phyloP scores from a whole-genome alignment of 2,113 vertebrate species.

The Phasianus colchicus region DNA sequence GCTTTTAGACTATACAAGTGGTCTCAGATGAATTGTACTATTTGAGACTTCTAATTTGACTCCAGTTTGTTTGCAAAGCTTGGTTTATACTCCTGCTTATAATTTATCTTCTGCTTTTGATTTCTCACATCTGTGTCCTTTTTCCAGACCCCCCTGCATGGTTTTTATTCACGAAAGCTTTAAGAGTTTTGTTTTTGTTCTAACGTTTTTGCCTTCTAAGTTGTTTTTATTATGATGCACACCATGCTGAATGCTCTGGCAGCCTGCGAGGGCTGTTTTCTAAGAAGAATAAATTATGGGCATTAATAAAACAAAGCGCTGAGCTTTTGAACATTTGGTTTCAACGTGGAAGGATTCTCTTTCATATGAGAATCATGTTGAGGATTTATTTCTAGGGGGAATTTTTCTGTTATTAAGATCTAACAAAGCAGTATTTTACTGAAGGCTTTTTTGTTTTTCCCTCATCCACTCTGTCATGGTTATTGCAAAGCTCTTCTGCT shows the following conservation, averaged over 20 bases:
- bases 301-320: constrained; percentile 65
- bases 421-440: constrained; percentile 47
- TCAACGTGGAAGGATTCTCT: constrained; percentile 59
- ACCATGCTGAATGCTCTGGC: constrained; percentile 60
- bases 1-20: neutral
- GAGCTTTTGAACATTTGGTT: constrained; percentile 71
- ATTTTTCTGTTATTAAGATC: constrained; percentile 57
- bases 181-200: constrained; percentile 62
- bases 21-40: constrained; percentile 1
- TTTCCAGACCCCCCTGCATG: constrained; percentile 63
- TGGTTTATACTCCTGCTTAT: constrained; percentile 51
- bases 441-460: constrained; percentile 19
- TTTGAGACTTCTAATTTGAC: constrained; percentile 7
- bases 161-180: constrained; percentile 64
- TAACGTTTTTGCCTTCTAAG: constrained; percentile 28
- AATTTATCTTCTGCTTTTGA: constrained; percentile 67
- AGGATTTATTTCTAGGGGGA: constrained; percentile 57
- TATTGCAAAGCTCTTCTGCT: constrained; percentile 44
- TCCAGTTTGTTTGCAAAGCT: constrained; percentile 42
- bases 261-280: constrained; percentile 53
- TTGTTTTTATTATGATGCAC: constrained; percentile 64
- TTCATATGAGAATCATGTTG: constrained; percentile 57
- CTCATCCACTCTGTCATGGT: constrained; percentile 9
- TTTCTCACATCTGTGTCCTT: constrained; percentile 61
- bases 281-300: constrained; percentile 69